Base-by-base conservation (phyloP, 2,888 invertebrate genomes). In the Drosophila greeni region DNA sequence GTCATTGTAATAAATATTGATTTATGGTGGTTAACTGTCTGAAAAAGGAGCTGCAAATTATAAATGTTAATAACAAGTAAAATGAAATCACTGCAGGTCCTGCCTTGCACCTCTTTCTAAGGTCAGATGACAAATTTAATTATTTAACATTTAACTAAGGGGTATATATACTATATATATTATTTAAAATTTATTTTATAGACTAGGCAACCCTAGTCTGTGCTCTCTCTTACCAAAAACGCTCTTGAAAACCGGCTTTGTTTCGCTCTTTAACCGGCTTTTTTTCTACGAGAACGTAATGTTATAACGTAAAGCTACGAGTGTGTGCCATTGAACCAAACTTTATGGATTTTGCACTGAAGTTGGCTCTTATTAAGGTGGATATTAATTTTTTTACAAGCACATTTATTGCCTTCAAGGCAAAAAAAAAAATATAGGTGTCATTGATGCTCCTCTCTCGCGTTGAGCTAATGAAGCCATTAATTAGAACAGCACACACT, bases 401-500 rank as follows among this genome's bases (percentile, higher is more conserved):
- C n/a, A 43, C 47, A 40, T 39, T 47, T 52, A 54, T 36, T 42
- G 33, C 37, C 39, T 51, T 61, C 39, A 14, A 36, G n/a, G 16
- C 36, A 37, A 18, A 3, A 24, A 37, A 39, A 20, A 12, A 3
- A 40, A 23, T n/a, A n/a, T n/a, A 24, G 36, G 47, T 51, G 60
- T 64, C 45, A 65, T 61, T 43, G 34, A 33, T 55, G 49, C 29
- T 23, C 14, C 29, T 20, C 26, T 26, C 37, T 37, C 37, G 24
- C 37, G 24, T 34, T 24, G 49, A 51, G 42, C 55, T 43, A 67
- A 77, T 72, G 40, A 56, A 73, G 66, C 53, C 67, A 84, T 73
- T 75, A 73, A 84, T 73, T 75, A 70, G 76, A 84, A 75, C 79
- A 81, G 34, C 53, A 36, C 42, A 55, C 58, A 42, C 64, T 70